phyloP scores from a whole-genome alignment of 2,797 vertebrate genomes.

The Sciurus carolinensis region DNA sequence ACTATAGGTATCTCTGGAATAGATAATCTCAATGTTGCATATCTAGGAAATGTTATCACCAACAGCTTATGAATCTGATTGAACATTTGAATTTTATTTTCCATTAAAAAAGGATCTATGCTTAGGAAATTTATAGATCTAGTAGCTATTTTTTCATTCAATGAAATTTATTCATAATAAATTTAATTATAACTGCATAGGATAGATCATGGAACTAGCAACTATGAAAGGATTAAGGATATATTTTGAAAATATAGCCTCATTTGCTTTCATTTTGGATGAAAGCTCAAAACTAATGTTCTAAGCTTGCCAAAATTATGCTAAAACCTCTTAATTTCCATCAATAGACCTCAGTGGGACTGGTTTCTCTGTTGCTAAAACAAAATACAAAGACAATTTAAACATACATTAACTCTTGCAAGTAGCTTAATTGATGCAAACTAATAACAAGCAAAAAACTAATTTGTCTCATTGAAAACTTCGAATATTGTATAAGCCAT shows the following conservation, averaged over 20 bases:
- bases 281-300: conserved; percentile 32
- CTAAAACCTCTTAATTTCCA: not conserved
- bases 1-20: not conserved
- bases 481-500: not conserved
- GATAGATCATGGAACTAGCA: not conserved
- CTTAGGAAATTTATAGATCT: not conserved
- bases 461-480: not conserved
- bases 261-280: not conserved
- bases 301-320: not conserved
- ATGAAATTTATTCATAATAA: not conserved
- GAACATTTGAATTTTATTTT: conserved; percentile 46
- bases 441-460: not conserved
- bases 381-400: not conserved
- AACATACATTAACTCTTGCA: too few species aligned
- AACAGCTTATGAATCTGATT: not conserved
- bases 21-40: not conserved
- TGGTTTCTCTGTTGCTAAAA: not conserved
- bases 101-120: not conserved
- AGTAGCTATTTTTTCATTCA: not conserved
- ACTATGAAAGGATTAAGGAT: not conserved
- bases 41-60: not conserved
- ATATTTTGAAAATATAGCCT: not conserved
- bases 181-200: not conserved
- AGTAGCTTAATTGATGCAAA: not conserved
- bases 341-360: not conserved